Evolutionary conservation across 2,113 vertebrate genomes (phyloP).

Genomic region (Perca flavescens): DNA sequence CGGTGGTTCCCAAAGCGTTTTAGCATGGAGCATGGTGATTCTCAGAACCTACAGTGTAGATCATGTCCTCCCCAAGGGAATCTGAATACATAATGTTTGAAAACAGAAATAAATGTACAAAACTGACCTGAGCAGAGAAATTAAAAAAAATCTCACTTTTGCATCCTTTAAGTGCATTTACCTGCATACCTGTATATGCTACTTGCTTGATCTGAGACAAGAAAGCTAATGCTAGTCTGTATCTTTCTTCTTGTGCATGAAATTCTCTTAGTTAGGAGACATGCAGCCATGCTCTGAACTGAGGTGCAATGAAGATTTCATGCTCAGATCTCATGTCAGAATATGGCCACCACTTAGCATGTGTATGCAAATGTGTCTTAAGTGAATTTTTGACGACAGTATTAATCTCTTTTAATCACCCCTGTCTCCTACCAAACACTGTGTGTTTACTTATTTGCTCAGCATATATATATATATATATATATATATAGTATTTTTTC

Average conservation of each 20-base stretch:
- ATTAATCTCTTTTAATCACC: conserved; percentile 13
- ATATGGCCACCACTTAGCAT: conserved; percentile 57
- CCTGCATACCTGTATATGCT: conserved; percentile 42
- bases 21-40: conserved; percentile 49
- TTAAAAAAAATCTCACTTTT: conserved; percentile 2
- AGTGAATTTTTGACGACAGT: conserved; percentile 24
- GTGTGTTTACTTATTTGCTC: neutral
- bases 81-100: conserved; percentile 5
- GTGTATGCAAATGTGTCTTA: conserved; percentile 49
- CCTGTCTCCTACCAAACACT: conserved; percentile 24
- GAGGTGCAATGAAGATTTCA: neutral
- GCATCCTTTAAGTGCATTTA: conserved; percentile 44
- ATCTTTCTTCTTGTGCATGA: conserved; percentile 58
- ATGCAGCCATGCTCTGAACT: conserved; percentile 47
- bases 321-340: conserved; percentile 49
- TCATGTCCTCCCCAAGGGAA: neutral
- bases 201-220: conserved; percentile 33
- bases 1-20: conserved; percentile 19
- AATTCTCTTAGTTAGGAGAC: conserved; percentile 29
- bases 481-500: neutral
- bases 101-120: neutral
- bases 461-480: no score
- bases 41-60: conserved; percentile 23
- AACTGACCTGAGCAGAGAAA: conserved; percentile 1
- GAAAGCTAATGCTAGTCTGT: conserved; percentile 30